Conservation (phyloP, 2,797 vertebrate genomes). For the Cynopterus sphinx region DNA sequence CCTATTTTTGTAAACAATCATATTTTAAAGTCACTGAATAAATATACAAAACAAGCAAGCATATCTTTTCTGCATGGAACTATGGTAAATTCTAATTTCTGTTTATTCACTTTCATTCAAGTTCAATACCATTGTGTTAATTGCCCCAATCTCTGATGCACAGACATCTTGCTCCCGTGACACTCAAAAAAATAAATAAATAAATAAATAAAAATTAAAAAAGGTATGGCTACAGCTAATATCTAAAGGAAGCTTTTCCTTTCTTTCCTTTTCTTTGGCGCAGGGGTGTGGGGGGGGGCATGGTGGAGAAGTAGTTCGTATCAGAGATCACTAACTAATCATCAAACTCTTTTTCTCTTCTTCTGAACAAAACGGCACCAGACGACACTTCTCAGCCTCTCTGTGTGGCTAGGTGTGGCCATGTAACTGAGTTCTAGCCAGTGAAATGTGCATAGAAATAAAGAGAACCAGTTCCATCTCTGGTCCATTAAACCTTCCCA, state of each 20-base stretch:
- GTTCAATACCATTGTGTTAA: not conserved
- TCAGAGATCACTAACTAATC: not conserved
- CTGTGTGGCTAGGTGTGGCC: not conserved
- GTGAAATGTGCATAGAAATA: not conserved
- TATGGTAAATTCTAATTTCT: not conserved
- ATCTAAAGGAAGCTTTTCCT: not conserved
- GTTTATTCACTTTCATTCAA: not conserved
- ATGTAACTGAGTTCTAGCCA: not conserved
- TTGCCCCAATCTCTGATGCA: not conserved
- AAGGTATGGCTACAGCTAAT: not conserved
- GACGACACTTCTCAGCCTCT: not conserved
- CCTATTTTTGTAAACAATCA: not conserved
- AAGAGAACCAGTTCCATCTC: not conserved
- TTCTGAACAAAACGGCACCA: not conserved
- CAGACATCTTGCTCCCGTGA: not conserved
- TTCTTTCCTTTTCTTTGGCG: not conserved
- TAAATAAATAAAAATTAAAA: not conserved
- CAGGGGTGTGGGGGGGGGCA: fast-evolving
- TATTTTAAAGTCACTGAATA: not conserved
- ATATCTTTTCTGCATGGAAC: not conserved
- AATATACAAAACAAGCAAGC: not conserved
- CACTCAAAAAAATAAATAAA: not conserved
- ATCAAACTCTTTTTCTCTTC: not conserved
- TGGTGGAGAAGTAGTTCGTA: too few relatives aligned
- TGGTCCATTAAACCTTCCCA: not conserved